phyloP scores from a whole-genome alignment of 1,140 invertebrate species.

The Ctenoplectra terminalis region DNA sequence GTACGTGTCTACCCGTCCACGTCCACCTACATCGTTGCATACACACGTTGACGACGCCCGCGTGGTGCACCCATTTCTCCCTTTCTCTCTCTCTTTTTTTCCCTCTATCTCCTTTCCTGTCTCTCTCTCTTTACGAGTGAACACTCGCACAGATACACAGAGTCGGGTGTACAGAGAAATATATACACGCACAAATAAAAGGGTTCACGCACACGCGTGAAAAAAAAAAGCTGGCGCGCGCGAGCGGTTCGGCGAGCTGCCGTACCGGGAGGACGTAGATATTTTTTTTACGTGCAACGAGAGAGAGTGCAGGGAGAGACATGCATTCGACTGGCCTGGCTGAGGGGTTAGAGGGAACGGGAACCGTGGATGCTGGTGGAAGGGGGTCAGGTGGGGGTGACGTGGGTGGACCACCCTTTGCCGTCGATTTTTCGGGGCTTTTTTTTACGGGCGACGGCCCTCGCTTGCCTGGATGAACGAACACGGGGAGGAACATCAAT shows the following conservation, averaged over 20 bases:
- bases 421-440: slow-evolving; percentile 77
- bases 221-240: slow-evolving; percentile 54
- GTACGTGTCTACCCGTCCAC: slow-evolving; percentile 35
- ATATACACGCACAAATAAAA: slow-evolving; percentile 54
- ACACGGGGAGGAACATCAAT: slow-evolving; percentile 82
- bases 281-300: slow-evolving; percentile 77
- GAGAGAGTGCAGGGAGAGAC: slow-evolving; percentile 74
- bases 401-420: slow-evolving; percentile 72
- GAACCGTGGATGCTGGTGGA: slow-evolving; percentile 38
- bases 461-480: slow-evolving; percentile 78
- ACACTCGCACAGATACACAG: not conserved
- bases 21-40: slow-evolving; percentile 28
- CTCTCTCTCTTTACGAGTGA: slow-evolving; percentile 18
- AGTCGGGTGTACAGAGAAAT: not conserved
- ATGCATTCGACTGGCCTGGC: slow-evolving; percentile 71
- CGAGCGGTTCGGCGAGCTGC: slow-evolving; percentile 26
- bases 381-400: slow-evolving; percentile 41
- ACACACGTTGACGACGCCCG: not conserved
- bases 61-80: not conserved
- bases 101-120: not conserved
- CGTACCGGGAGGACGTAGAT: slow-evolving; percentile 70
- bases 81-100: not conserved
- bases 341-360: slow-evolving; percentile 36
- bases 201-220: slow-evolving; percentile 54
- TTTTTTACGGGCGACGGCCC: slow-evolving; percentile 80